Evolutionary conservation across 2,888 invertebrate species (phyloP).

Genomic region (Pammene aurita): DNA sequence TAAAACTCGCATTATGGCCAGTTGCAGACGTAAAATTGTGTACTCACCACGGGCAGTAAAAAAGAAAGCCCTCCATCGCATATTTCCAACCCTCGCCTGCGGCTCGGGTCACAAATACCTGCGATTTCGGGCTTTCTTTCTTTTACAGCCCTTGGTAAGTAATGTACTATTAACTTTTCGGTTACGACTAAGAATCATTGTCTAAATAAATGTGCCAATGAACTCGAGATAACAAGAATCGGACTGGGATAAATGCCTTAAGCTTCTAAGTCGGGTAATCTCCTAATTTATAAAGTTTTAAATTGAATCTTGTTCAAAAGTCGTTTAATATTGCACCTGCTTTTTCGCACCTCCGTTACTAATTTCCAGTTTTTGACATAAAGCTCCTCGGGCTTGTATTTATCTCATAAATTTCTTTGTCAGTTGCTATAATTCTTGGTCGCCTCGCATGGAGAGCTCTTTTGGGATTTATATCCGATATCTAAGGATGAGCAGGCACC

Average conservation of each 20-base stretch:
- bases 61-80: too few relatives aligned
- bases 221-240: constrained; percentile 22
- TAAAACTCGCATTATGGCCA: too few relatives aligned
- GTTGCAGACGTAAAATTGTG: too few relatives aligned
- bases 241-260: constrained; percentile 32
- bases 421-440: constrained; percentile 36
- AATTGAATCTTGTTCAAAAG: constrained; percentile 41
- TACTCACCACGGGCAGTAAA: too few relatives aligned
- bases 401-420: constrained; percentile 41
- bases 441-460: constrained; percentile 32
- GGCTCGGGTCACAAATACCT: too few relatives aligned
- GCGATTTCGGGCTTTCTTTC: too few relatives aligned
- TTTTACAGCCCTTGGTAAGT: too few relatives aligned
- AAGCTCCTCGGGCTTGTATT: constrained; percentile 34
- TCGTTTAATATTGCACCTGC: constrained; percentile 42
- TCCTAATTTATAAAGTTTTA: constrained; percentile 40
- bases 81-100: too few relatives aligned
- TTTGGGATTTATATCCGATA: constrained; percentile 15
- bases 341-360: constrained; percentile 35
- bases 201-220: constrained; percentile 8
- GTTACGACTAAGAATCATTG: too few relatives aligned
- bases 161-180: too few relatives aligned
- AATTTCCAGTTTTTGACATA: constrained; percentile 42
- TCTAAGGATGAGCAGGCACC: too few relatives aligned
- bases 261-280: constrained; percentile 37